These are phyloP conservation scores for Bujurquina vittata DNA, from an alignment of 2,113 vertebrate genomes.

Conservation along the genomic window DNA sequence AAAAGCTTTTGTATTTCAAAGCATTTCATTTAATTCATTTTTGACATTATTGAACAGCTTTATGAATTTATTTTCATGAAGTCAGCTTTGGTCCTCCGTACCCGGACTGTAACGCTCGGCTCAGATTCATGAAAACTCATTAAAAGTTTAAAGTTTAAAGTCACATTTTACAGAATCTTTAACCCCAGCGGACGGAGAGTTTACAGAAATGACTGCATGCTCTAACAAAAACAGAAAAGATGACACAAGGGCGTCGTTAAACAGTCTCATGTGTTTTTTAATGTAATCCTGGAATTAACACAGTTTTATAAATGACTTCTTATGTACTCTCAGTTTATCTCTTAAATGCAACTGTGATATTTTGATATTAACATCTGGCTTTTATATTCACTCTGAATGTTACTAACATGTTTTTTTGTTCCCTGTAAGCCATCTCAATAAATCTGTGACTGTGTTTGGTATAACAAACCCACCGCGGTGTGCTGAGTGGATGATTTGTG, in stretches of 20 bases:
- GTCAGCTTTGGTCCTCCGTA: background rate
- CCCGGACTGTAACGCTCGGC: fast-evolving
- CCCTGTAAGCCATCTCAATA: conserved; percentile 3
- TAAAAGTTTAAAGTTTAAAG: no score
- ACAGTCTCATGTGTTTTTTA: background rate
- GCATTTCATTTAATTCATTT: background rate
- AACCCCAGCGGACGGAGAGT: background rate
- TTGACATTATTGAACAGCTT: background rate
- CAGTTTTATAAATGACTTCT: background rate
- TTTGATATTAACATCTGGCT: background rate
- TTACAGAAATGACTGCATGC: background rate
- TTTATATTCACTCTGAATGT: background rate
- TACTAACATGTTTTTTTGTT: background rate
- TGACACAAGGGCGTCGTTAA: background rate
- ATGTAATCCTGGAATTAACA: background rate
- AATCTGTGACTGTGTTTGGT: background rate
- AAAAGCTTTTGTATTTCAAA: background rate
- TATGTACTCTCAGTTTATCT: background rate
- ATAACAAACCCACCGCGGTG: background rate
- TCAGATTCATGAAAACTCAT: background rate
- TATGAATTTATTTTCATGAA: background rate
- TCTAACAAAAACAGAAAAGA: background rate
- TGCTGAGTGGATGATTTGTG: background rate
- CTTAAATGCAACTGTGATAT: background rate
- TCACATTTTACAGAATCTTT: background rate